Evolutionary conservation across 2,888 invertebrate species (phyloP).

Genomic region (Nemapogon koenigi): DNA sequence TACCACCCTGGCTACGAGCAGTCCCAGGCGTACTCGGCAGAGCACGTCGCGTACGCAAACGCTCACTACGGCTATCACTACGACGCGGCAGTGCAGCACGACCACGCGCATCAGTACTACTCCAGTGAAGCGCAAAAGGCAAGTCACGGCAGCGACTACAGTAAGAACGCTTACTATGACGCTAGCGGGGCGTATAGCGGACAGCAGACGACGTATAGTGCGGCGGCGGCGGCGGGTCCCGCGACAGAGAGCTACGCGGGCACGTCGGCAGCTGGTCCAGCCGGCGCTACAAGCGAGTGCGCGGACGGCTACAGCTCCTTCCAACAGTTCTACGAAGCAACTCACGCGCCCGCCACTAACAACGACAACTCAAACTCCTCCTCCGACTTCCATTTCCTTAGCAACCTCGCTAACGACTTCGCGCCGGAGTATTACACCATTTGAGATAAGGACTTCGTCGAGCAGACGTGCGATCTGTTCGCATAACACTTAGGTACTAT

Average conservation of each 20-base stretch:
- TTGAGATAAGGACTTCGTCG: slow-evolving; percentile 64
- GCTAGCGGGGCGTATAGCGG: slow-evolving; percentile 38
- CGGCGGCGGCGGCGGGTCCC: slow-evolving; percentile 18
- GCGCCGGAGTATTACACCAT: slow-evolving; percentile 87
- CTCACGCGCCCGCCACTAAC: slow-evolving; percentile 44
- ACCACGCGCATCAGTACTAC: slow-evolving; percentile 49
- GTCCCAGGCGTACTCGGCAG: slow-evolving; percentile 44
- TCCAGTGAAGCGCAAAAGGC: slow-evolving; percentile 56
- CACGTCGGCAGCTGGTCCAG: slow-evolving; percentile 35
- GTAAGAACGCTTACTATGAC: slow-evolving; percentile 57
- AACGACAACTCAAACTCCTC: slow-evolving; percentile 89
- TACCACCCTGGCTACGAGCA: slow-evolving; percentile 67
- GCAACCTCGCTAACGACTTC: slow-evolving; percentile 91
- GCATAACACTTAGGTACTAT: slow-evolving; percentile 30
- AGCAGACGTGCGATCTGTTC: slow-evolving; percentile 60
- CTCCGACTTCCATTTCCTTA: slow-evolving; percentile 93
- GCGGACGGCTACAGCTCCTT: slow-evolving; percentile 73
- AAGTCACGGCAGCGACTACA: slow-evolving; percentile 55
- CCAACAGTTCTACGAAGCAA: slow-evolving; percentile 73
- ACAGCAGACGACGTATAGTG: slow-evolving; percentile 32
- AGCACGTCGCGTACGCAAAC: slow-evolving; percentile 50
- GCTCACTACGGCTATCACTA: slow-evolving; percentile 60
- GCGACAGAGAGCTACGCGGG: slow-evolving; percentile 21
- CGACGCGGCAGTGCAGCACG: slow-evolving; percentile 47
- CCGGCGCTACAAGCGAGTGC: too few relatives aligned